These are phyloP conservation scores for Miltochrista miniata DNA, from an alignment of 2,888 invertebrate species.

Conservation along the genomic window DNA sequence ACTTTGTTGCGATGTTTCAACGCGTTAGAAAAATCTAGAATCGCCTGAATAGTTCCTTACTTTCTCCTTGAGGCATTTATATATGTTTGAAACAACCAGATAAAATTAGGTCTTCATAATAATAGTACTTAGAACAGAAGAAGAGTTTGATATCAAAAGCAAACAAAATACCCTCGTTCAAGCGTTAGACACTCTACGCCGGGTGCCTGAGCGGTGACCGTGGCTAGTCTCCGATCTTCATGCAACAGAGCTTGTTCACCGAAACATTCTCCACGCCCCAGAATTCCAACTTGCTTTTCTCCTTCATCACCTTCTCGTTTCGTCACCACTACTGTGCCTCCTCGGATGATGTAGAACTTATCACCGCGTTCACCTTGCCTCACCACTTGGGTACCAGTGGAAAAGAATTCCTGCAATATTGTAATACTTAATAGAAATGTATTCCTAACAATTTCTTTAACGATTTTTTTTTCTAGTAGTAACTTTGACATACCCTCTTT, in stretches of 20 bases:
- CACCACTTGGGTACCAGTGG: constrained; percentile 90
- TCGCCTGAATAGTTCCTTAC: too few species aligned
- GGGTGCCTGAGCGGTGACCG: constrained; percentile 93
- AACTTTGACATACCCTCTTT: constrained; percentile 86
- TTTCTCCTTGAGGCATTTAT: too few species aligned
- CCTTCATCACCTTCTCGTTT: constrained; percentile 84
- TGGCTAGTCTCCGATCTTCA: constrained; percentile 94
- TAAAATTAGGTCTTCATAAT: too few species aligned
- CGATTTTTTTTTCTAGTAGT: not conserved
- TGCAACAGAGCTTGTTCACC: constrained; percentile 94
- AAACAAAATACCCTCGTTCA: constrained; percentile 87
- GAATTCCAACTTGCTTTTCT: constrained; percentile 87
- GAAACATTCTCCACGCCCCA: constrained; percentile 92
- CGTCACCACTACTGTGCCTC: constrained; percentile 90
- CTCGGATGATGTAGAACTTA: constrained; percentile 95
- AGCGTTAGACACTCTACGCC: constrained; percentile 94
- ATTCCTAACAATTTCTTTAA: not conserved
- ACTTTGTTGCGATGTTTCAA: too few species aligned
- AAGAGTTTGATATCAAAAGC: too few species aligned
- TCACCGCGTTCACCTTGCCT: constrained; percentile 94
- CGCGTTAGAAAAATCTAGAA: too few species aligned
- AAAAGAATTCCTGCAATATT: constrained; percentile 88
- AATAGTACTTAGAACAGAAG: too few species aligned
- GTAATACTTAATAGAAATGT: not conserved
- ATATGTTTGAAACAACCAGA: too few species aligned